Base-by-base conservation (phyloP, 64 coral and sea anemone species). In the Orbicella faveolata region DNA sequence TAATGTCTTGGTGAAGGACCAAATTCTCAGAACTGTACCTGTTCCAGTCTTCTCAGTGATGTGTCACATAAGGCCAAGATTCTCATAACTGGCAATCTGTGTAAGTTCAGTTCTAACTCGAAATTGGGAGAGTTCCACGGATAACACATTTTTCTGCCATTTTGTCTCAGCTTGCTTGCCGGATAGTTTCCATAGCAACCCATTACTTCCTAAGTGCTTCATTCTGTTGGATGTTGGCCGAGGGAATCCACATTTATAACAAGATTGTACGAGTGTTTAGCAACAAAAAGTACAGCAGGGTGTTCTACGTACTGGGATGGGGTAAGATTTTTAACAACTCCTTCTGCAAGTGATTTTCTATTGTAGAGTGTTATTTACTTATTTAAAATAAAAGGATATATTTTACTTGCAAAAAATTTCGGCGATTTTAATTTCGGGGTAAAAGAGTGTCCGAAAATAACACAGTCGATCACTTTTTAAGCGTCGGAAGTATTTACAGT, bases 231-330 rank as follows among this genome's bases (percentile, higher is more conserved):
- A 97, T 97, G 95, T 55, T 97, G 61, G 92, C 89, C 12, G 95
- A 97, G 61, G 95, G 95, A 78, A 97, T 97, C 79, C 93, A 97
- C 30, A 92, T 97, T 35, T 97, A 97, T 88, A 97, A 91, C 84
- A 97, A 97, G 88, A 91, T 97, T 72, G 95, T 97, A 0, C 86
- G 87, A 13, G 95, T 97, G 8, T 97, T 97, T 63, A 94, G 79
- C 77, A 97, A 89, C 78, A 97, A 88, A 79, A 94, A 97, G 62
- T 97, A 97, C 53, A 80, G 75, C 67, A 87, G 63, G 21, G 93
- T 80, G 25, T 97, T 91, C 54, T 94, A 79, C 44, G 59, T 84
- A 9, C 84, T 97, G 4, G 95, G 95, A 2, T 97, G 95, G 95
- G 95, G 95, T 96, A 90, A 81, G 88, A 66, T 33, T n/a, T 12